Conservation (phyloP, 2,113 vertebrate genomes). For the Piaya cayana region DNA sequence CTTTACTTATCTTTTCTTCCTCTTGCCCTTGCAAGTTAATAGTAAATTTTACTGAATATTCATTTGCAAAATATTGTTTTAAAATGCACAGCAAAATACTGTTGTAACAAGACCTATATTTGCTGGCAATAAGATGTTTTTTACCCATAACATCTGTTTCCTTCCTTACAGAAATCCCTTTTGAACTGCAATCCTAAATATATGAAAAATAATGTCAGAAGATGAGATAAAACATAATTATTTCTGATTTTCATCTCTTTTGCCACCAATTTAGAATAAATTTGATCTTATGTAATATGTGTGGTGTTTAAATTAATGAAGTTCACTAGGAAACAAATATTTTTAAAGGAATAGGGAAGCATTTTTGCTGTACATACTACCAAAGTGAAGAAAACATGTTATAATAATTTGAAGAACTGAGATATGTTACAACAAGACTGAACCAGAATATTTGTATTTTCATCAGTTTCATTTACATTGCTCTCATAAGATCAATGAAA, state of each 20-base stretch:
- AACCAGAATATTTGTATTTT: neutral
- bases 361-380: neutral
- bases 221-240: neutral
- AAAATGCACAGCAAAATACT: neutral
- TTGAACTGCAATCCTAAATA: neutral
- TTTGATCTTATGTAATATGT: conserved; percentile 22
- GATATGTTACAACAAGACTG: neutral
- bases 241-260: neutral
- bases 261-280: conserved; percentile 2
- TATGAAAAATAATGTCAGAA: neutral
- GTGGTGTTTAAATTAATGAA: conserved; percentile 29
- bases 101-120: neutral
- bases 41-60: neutral
- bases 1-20: conserved; percentile 28
- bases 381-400: neutral
- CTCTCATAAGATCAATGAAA: neutral
- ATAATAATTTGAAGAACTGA: neutral
- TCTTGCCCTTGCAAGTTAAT: conserved; percentile 9
- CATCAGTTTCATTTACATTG: neutral
- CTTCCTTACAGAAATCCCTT: neutral
- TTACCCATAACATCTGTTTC: neutral
- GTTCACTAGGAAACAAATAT: neutral
- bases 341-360: conserved; percentile 14
- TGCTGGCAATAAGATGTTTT: neutral
- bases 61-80: neutral